Percentiles rank a stretch among this genome's conserved stretches.
phyloP scores from a whole-genome alignment of 2,888 invertebrate genomes.

The Syrphus vitripennis region DNA sequence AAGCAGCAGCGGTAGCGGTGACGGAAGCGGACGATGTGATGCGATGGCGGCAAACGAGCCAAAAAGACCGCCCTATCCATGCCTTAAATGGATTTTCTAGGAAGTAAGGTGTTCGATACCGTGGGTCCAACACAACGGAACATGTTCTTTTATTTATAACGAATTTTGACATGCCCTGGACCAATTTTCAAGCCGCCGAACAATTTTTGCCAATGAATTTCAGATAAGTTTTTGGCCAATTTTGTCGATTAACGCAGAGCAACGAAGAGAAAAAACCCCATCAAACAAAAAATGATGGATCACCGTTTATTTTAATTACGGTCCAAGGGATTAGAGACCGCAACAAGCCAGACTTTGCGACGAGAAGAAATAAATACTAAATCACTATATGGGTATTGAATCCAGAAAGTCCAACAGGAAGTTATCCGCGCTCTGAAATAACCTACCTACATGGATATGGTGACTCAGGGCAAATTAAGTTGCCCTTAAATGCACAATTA shows the following conservation, averaged over 20 bases:
- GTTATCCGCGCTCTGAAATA: constrained; percentile 28
- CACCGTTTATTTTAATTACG: constrained; percentile 70
- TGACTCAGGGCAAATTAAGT: constrained; percentile 65
- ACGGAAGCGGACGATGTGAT: background rate
- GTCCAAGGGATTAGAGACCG: constrained; percentile 55
- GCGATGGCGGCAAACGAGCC: background rate
- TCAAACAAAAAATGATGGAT: constrained; percentile 48
- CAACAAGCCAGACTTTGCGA: constrained; percentile 26
- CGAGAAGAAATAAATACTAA: constrained; percentile 5
- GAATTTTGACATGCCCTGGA: constrained; percentile 45
- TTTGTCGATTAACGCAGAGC: constrained; percentile 6
- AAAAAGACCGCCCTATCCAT: constrained; percentile 31
- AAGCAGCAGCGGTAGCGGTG: background rate
- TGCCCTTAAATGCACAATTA: constrained; percentile 70
- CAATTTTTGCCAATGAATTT: constrained; percentile 37
- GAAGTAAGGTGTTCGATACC: constrained; percentile 48
- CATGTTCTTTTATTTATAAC: constrained; percentile 34
- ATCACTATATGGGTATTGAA: background rate
- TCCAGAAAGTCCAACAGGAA: constrained; percentile 37
- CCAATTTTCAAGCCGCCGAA: constrained; percentile 25
- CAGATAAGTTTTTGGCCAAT: constrained; percentile 37
- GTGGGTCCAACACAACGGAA: constrained; percentile 16
- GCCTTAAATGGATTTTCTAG: constrained; percentile 56
- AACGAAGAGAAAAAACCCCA: background rate
- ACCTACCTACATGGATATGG: background rate